These are phyloP conservation scores for Mormyrus lacerda DNA, from an alignment of 2,113 vertebrate genomes.

Conservation along the genomic window DNA sequence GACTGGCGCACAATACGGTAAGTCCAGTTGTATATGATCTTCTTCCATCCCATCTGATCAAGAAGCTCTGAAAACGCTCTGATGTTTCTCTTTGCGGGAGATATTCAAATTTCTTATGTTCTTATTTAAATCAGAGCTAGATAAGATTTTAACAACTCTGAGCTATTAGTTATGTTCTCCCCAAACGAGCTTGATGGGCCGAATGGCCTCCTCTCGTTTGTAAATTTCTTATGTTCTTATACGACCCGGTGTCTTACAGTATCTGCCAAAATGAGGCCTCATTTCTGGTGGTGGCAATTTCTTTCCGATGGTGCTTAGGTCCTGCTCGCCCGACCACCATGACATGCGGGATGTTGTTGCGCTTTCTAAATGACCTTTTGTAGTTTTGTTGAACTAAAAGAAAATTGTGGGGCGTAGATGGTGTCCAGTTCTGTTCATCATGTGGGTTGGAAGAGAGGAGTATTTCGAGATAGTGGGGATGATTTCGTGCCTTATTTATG, in stretches of 20 bases:
- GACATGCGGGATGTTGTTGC: neutral
- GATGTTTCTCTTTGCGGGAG: neutral
- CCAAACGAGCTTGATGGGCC: too few relatives aligned
- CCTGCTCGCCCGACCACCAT: neutral
- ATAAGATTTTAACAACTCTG: too few relatives aligned
- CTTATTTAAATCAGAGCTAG: too few relatives aligned
- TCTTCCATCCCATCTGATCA: neutral
- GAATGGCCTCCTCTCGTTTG: too few relatives aligned
- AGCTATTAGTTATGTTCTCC: too few relatives aligned
- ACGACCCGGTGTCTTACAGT: neutral
- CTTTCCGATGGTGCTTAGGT: neutral
- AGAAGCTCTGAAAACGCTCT: neutral
- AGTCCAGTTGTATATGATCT: neutral
- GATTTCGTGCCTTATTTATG: neutral
- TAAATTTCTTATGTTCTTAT: too few relatives aligned
- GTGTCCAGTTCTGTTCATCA: neutral
- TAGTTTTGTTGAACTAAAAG: neutral
- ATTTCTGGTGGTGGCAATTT: neutral
- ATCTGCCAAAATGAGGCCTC: neutral
- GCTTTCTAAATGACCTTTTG: neutral
- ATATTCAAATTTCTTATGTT: too few relatives aligned
- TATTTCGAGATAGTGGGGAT: neutral
- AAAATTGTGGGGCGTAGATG: neutral
- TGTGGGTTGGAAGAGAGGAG: too few relatives aligned
- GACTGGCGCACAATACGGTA: neutral